Base-by-base conservation (phyloP, 2,888 invertebrate species). In the Drosophila prolongata region DNA sequence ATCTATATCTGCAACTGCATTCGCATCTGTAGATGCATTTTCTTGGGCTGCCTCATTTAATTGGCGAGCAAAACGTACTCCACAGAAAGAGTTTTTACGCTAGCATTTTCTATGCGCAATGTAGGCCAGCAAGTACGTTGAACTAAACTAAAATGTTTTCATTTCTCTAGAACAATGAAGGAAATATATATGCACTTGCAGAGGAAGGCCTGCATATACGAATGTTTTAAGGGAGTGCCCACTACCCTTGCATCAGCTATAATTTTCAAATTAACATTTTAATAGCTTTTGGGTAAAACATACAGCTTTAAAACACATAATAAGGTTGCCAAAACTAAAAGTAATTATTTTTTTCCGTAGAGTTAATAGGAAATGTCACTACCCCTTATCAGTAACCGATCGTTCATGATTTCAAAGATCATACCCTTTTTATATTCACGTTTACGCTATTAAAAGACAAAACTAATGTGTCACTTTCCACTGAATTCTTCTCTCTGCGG, bases 61-160 rank as follows among this genome's bases (percentile, higher is more conserved):
- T 80, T 80, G 80, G 65, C 66, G 54, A 64, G 52, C 42, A 62
- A 53, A 44, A 14, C 13, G 53, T 38, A 57, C 46, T 61, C 43
- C 60, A 49, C 38, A 24, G 13, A 24, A 46, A 46, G 61, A 67
- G 67, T 54, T 58, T 59, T 38, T 58, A 47, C 71, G 71, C 42
- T 64, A 60, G 30, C 54, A 75, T 50, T 76, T 79, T 52, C 34
- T 57, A 49, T 50, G 52, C 60, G 16, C 83, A 86, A 90, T 90
- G 85, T 90, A 90, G 89, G 89, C 90, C 89, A 90, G 77, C 85
- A 87, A 90, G 90, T 90, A 78, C 90, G 81, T 89, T 90, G 90
- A 90, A 90, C 89, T 87, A 79, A 75, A 53, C 16, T 42, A 13
- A 61, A 50, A 65, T 60, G 50, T 44, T 65, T 50, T 30, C 30